Evolutionary conservation across 1,140 invertebrate genomes (phyloP).

Genomic region (Drosophila kepulauana): DNA sequence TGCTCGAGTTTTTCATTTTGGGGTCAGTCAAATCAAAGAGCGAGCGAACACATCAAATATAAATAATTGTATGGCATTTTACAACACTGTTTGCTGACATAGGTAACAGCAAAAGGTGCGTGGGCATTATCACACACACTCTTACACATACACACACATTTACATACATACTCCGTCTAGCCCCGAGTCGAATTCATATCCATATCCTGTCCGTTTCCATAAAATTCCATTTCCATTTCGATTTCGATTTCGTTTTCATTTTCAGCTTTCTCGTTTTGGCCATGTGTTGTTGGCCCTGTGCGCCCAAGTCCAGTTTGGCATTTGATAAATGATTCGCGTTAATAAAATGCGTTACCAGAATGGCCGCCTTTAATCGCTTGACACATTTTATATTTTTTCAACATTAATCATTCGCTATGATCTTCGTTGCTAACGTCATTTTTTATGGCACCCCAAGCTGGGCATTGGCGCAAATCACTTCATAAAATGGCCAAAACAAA

Average conservation of each 20-base stretch:
- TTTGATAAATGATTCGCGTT: slow-evolving; percentile 78
- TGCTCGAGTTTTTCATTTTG: slow-evolving; percentile 27
- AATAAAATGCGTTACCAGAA: slow-evolving; percentile 68
- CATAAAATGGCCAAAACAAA: slow-evolving; percentile 2
- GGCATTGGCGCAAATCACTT: slow-evolving; percentile 14
- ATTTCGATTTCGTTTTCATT: slow-evolving; percentile 21
- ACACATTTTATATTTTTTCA: slow-evolving; percentile 70
- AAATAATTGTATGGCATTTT: slow-evolving; percentile 59
- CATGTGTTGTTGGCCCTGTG: slow-evolving; percentile 14
- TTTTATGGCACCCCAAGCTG: slow-evolving; percentile 30
- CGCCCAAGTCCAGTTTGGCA: slow-evolving; percentile 8
- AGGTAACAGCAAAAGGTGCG: slow-evolving; percentile 35
- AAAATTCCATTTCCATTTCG: slow-evolving; percentile 8
- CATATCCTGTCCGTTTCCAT: slow-evolving; percentile 7
- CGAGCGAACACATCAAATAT: slow-evolving; percentile 51
- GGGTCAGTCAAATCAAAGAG: slow-evolving; percentile 39
- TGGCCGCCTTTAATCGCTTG: slow-evolving; percentile 73
- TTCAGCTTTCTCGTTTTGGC: not conserved
- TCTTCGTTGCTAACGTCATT: slow-evolving; percentile 49
- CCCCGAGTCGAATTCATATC: slow-evolving; percentile 16
- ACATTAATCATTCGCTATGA: slow-evolving; percentile 76
- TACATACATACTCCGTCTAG: slow-evolving; percentile 64
- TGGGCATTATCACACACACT: slow-evolving; percentile 69
- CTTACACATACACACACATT: slow-evolving; percentile 64
- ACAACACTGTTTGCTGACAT: slow-evolving; percentile 34